phyloP scores from a whole-genome alignment of 2,888 invertebrate species.

The Coleophora deauratella region DNA sequence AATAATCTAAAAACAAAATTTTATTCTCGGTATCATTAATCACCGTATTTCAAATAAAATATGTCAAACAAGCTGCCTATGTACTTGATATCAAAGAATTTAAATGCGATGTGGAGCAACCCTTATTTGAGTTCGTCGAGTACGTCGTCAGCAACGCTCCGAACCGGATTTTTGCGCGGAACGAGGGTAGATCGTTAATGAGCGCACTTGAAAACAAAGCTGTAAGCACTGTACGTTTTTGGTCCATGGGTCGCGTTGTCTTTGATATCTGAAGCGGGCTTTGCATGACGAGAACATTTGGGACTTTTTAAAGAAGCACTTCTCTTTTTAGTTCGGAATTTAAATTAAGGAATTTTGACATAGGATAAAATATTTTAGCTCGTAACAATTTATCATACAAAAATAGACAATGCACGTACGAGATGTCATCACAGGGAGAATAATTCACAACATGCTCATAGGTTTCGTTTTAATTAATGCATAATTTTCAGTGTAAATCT shows the following conservation, averaged over 20 bases:
- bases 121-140: conserved; percentile 25
- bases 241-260: conserved; percentile 15
- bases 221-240: conserved; percentile 20
- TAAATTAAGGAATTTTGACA: not conserved
- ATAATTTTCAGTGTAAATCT: no score
- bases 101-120: conserved; percentile 16
- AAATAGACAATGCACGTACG: not conserved
- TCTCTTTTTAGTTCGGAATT: not conserved
- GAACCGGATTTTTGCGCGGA: conserved; percentile 18
- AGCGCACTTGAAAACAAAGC: conserved; percentile 40
- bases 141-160: conserved; percentile 15
- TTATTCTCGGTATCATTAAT: no score
- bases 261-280: conserved; percentile 33
- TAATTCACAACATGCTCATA: no score
- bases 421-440: no score
- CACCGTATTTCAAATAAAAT: not conserved
- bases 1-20: no score
- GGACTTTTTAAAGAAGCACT: no score
- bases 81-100: not conserved
- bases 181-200: conserved; percentile 31
- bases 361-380: not conserved
- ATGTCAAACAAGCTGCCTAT: not conserved
- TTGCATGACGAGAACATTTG: no score
- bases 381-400: not conserved
- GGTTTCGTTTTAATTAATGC: not conserved